Percentiles rank a stretch among this genome's conserved stretches.
Evolutionary conservation across 2,888 invertebrate species (phyloP).

Genomic region (Trichopria drosophilae): DNA sequence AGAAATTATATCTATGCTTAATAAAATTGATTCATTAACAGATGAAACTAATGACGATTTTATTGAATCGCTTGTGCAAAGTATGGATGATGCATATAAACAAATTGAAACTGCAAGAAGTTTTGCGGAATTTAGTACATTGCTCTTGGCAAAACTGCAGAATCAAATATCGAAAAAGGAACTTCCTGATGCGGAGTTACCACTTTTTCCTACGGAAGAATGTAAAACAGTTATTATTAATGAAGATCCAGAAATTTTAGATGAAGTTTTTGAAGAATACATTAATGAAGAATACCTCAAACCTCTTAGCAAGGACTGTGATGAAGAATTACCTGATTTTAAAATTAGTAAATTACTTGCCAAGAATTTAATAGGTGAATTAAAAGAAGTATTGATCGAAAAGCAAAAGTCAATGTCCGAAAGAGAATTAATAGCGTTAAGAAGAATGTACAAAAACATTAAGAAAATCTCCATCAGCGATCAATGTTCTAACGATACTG

Average conservation of each 20-base stretch:
- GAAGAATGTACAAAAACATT: constrained; percentile 44
- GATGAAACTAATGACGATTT: constrained; percentile 32
- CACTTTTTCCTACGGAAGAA: constrained; percentile 1
- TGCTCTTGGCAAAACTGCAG: constrained; percentile 44
- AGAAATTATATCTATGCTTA: constrained; percentile 43
- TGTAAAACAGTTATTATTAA: constrained; percentile 35
- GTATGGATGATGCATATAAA: constrained; percentile 44
- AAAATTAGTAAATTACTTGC: constrained; percentile 48
- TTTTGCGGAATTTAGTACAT: constrained; percentile 47
- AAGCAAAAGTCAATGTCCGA: constrained; percentile 51
- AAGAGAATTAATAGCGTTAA: constrained; percentile 50
- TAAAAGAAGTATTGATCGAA: constrained; percentile 52
- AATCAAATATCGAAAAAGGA: constrained; percentile 11
- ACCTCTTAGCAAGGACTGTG: constrained; percentile 42
- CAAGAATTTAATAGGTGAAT: constrained; percentile 53
- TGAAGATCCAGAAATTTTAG: constrained; percentile 48
- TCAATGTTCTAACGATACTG: not conserved
- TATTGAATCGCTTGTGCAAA: constrained; percentile 34
- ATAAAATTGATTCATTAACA: constrained; percentile 43
- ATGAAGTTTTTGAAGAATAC: constrained; percentile 56
- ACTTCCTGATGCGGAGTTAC: not conserved
- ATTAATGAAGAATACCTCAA: constrained; percentile 52
- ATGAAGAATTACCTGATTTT: constrained; percentile 37
- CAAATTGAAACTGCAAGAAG: constrained; percentile 48
- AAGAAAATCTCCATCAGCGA: not conserved